Evolutionary conservation across 2,888 invertebrate genomes (phyloP).

Genomic region (Tetramorium bicarinatum): DNA sequence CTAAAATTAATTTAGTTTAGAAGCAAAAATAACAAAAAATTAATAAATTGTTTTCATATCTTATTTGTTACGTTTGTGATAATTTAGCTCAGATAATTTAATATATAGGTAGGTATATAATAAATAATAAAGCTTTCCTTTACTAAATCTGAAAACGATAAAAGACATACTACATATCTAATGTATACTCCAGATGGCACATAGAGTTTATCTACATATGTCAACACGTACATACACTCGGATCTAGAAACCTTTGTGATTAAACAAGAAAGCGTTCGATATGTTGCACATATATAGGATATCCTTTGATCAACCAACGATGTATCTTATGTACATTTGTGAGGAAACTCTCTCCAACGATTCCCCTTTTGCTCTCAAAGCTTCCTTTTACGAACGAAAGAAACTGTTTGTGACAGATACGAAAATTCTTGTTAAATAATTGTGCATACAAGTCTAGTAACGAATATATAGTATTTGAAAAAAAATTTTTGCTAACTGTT

Average conservation of each 20-base stretch:
- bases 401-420: not conserved
- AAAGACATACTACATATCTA: slow-evolving; percentile 45
- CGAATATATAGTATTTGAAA: not conserved
- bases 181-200: slow-evolving; percentile 19
- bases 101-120: too few relatives aligned
- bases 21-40: too few relatives aligned
- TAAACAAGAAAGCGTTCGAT: not conserved
- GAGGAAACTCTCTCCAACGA: slow-evolving; percentile 4
- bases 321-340: slow-evolving; percentile 25
- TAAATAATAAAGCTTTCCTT: not conserved
- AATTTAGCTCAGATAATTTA: too few relatives aligned
- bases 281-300: slow-evolving; percentile 2
- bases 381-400: slow-evolving; percentile 5
- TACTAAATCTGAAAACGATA: slow-evolving; percentile 52
- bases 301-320: slow-evolving; percentile 24
- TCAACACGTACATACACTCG: not conserved
- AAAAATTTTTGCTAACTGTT: not conserved
- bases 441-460: not conserved
- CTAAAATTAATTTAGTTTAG: too few relatives aligned
- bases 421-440: not conserved
- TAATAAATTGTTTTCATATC: too few relatives aligned
- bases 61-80: too few relatives aligned
- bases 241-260: slow-evolving; percentile 17
- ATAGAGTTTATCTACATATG: slow-evolving; percentile 24
- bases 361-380: not conserved